These are phyloP conservation scores for Nycticorax nycticorax DNA, from an alignment of 2,113 vertebrate genomes.

Conservation along the genomic window DNA sequence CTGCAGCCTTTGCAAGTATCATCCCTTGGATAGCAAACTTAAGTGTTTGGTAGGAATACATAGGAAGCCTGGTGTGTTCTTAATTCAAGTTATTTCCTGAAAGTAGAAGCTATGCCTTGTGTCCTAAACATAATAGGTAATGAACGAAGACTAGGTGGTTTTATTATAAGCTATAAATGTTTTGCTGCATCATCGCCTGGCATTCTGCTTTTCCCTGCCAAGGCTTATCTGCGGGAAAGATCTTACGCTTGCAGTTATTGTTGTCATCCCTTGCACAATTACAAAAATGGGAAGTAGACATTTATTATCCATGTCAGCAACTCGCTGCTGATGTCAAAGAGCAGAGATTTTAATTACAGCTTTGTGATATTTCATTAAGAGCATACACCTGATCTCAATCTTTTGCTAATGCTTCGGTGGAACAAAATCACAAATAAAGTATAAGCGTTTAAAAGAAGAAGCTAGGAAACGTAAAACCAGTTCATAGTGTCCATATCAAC, in stretches of 20 bases:
- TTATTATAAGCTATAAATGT: not conserved
- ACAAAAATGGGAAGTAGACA: not conserved
- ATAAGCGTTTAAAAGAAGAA: constrained; percentile 34
- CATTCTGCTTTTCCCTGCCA: constrained; percentile 13
- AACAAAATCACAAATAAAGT: constrained; percentile 49
- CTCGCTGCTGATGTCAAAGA: not conserved
- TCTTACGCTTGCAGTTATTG: not conserved
- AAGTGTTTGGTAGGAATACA: not conserved
- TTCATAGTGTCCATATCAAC: not conserved
- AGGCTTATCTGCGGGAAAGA: constrained; percentile 1
- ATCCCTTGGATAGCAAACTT: not conserved
- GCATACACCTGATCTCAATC: not conserved
- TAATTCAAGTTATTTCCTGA: not conserved
- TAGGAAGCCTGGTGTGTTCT: not conserved
- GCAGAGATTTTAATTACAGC: constrained; percentile 41
- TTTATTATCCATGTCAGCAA: not conserved
- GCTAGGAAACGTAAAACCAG: constrained; percentile 35
- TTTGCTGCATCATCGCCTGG: not conserved
- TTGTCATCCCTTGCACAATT: not conserved
- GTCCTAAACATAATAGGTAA: not conserved
- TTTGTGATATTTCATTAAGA: constrained; percentile 11
- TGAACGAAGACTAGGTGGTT: not conserved
- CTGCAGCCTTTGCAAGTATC: not conserved
- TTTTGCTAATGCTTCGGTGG: constrained; percentile 4
- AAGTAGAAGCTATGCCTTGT: not conserved